These are phyloP conservation scores for Petrocephalus microphthalmus DNA, from an alignment of 2,113 vertebrate genomes.

Conservation along the genomic window DNA sequence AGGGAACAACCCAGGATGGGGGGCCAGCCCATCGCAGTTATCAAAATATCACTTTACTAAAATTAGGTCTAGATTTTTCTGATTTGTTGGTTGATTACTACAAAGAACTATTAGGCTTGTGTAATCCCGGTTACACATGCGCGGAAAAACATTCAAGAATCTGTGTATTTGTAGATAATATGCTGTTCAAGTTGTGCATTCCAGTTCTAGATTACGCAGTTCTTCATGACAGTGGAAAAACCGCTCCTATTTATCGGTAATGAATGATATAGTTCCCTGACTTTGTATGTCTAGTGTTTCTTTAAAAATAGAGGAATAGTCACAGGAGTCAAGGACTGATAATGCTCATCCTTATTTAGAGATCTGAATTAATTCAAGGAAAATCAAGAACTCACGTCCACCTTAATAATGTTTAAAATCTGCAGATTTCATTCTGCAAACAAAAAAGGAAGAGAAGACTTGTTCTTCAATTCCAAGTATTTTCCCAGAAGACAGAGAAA, in stretches of 20 bases:
- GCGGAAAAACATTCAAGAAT: not conserved
- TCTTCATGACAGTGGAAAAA: not conserved
- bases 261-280: not conserved
- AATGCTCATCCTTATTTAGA: not conserved
- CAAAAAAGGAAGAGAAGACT: not conserved
- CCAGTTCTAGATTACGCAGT: not conserved
- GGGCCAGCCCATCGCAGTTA: too few species aligned
- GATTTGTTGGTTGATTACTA: not conserved
- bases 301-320: not conserved
- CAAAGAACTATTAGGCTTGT: not conserved
- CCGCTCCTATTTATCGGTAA: not conserved
- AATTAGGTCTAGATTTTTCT: not conserved
- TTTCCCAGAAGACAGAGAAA: not conserved
- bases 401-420: not conserved
- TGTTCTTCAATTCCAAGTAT: not conserved
- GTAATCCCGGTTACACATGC: not conserved
- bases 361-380: not conserved
- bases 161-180: not conserved
- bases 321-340: not conserved
- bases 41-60: not conserved
- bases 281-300: not conserved
- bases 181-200: not conserved
- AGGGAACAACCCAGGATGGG: too few species aligned
- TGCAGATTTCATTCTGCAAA: not conserved
- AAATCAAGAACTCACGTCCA: not conserved